Evolutionary conservation across 2,113 vertebrate genomes (phyloP).

Genomic region (Callocephalon fimbriatum): DNA sequence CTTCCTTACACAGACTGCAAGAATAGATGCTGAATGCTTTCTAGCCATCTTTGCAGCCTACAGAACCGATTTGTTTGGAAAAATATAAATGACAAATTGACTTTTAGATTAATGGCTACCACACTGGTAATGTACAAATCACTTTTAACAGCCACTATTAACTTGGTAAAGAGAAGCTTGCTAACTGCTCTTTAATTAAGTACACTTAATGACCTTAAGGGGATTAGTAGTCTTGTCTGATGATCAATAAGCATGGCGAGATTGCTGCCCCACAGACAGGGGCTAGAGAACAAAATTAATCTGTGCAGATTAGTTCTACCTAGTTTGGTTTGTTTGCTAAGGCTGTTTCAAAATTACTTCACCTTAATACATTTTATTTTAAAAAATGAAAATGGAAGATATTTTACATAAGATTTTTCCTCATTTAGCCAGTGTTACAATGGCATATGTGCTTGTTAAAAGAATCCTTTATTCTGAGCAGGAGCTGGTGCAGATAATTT

Average conservation of each 20-base stretch:
- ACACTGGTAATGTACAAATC: constrained; percentile 81
- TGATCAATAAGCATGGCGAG: constrained; percentile 95
- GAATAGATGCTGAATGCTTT: not conserved
- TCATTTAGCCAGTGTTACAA: not conserved
- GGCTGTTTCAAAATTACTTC: constrained; percentile 2
- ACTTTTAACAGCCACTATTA: constrained; percentile 81
- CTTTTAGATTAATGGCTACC: constrained; percentile 78
- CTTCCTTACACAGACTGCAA: not conserved
- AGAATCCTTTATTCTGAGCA: not conserved
- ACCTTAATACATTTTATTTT: not conserved
- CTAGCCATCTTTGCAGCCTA: not conserved
- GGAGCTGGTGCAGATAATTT: not conserved
- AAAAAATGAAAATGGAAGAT: not conserved
- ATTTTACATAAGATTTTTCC: not conserved
- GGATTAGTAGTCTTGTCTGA: constrained; percentile 95
- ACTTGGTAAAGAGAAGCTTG: constrained; percentile 80
- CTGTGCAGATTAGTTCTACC: constrained; percentile 71
- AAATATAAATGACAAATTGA: constrained; percentile 83
- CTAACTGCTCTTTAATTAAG: constrained; percentile 99
- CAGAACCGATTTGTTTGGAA: constrained; percentile 76
- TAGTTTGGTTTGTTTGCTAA: constrained; percentile 45
- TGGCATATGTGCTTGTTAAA: not conserved
- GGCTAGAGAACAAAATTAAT: constrained; percentile 76
- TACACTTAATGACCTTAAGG: constrained; percentile 97
- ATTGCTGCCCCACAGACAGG: constrained; percentile 78